Conservation (phyloP, 2,113 vertebrate genomes). For the Okapia johnstoni region DNA sequence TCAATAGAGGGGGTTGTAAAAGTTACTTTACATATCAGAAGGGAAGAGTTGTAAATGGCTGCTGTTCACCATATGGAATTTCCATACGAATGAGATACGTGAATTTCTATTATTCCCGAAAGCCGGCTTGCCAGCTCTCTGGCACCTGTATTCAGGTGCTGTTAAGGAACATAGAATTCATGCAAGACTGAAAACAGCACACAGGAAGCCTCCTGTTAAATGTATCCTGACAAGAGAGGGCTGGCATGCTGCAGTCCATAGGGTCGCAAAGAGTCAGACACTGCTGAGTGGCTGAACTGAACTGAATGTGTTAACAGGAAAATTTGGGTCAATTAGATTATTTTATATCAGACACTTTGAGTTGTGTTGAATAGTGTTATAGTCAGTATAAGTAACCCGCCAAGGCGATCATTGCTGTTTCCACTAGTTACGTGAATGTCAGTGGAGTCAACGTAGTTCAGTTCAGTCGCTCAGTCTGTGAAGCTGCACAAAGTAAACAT, state of each 20-base stretch:
- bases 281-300: neutral
- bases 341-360: neutral
- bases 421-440: neutral
- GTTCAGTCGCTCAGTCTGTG: neutral
- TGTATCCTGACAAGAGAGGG: too few relatives aligned
- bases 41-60: too few relatives aligned
- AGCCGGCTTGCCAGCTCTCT: too few relatives aligned
- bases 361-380: neutral
- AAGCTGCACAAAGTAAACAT: neutral
- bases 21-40: too few relatives aligned
- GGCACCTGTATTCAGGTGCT: too few relatives aligned
- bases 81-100: too few relatives aligned
- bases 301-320: neutral
- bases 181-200: too few relatives aligned
- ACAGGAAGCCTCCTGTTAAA: too few relatives aligned
- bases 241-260: neutral
- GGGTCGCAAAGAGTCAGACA: rapidly evolving
- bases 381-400: neutral
- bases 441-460: neutral
- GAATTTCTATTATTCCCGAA: too few relatives aligned
- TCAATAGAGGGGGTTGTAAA: too few relatives aligned
- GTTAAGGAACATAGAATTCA: too few relatives aligned
- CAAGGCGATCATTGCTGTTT: neutral
- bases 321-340: neutral
- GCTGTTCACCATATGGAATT: too few relatives aligned